These are phyloP conservation scores for Himalopsyche anomala DNA, from an alignment of 2,888 invertebrate genomes.

Conservation along the genomic window DNA sequence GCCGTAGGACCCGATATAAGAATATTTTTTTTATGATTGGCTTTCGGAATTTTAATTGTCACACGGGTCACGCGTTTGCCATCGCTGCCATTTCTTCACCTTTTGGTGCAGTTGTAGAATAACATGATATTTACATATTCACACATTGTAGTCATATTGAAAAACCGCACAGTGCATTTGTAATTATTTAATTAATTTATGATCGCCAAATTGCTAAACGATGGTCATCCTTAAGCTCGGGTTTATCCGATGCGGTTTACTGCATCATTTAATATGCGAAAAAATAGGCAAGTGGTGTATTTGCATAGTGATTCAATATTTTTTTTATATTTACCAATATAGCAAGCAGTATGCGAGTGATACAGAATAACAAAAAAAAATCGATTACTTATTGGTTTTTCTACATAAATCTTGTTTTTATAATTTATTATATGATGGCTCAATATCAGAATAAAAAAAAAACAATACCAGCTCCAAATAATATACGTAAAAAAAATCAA, in stretches of 20 bases:
- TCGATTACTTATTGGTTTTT: too few relatives aligned
- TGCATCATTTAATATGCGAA: conserved; percentile 51
- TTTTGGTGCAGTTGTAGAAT: not conserved
- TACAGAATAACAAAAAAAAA: too few relatives aligned
- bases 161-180: conserved; percentile 44
- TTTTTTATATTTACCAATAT: not conserved
- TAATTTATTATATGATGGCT: too few relatives aligned
- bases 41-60: too few relatives aligned
- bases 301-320: not conserved
- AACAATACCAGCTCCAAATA: too few relatives aligned
- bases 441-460: too few relatives aligned
- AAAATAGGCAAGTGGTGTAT: not conserved
- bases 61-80: too few relatives aligned
- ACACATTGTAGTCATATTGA: not conserved
- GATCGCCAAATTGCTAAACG: conserved; percentile 53
- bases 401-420: too few relatives aligned
- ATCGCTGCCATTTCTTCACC: not conserved
- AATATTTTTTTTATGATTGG: too few relatives aligned
- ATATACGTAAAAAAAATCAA: too few relatives aligned
- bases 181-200: conserved; percentile 60
- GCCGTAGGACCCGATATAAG: too few relatives aligned
- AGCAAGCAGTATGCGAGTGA: too few relatives aligned
- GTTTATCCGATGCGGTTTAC: conserved; percentile 58
- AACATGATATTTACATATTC: not conserved
- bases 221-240: conserved; percentile 44